Percentiles rank a stretch among this genome's conserved stretches.
Conservation (phyloP, 2,797 vertebrate genomes). For the Lacerta viridis region DNA sequence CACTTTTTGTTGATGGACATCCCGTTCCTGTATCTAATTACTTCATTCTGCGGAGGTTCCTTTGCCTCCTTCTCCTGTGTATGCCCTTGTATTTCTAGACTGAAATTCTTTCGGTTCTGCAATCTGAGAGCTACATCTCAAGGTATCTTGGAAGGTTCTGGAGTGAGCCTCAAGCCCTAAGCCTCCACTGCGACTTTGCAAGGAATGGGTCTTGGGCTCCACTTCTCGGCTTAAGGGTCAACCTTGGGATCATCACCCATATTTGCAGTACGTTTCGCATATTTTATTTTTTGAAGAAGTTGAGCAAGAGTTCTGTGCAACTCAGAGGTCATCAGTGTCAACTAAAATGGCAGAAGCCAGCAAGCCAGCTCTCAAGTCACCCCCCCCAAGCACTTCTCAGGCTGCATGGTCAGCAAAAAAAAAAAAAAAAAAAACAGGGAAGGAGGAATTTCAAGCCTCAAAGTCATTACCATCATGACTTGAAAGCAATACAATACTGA, state of each 20-base stretch:
- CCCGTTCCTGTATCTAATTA: neutral
- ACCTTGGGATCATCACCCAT: neutral
- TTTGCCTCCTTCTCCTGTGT: too few species aligned
- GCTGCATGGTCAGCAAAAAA: too few species aligned
- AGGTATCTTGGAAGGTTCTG: neutral
- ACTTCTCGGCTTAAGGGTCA: neutral
- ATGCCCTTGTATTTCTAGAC: too few species aligned
- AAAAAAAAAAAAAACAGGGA: neutral
- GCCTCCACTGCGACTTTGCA: neutral
- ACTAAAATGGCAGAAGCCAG: neutral
- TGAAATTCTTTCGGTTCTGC: neutral
- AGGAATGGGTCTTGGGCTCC: neutral
- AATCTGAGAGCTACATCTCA: neutral
- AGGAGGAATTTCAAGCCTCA: neutral
- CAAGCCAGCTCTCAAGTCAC: neutral
- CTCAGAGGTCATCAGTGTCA: neutral
- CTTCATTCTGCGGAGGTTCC: too few species aligned
- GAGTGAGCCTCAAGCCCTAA: neutral
- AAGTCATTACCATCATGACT: neutral
- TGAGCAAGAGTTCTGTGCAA: neutral
- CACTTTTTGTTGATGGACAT: too few species aligned
- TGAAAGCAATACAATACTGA: neutral
- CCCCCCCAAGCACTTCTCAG: neutral
- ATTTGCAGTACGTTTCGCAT: neutral
- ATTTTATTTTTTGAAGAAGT: neutral